These are phyloP conservation scores for Nomada goodeniana DNA, from an alignment of 2,888 invertebrate species.

Conservation along the genomic window DNA sequence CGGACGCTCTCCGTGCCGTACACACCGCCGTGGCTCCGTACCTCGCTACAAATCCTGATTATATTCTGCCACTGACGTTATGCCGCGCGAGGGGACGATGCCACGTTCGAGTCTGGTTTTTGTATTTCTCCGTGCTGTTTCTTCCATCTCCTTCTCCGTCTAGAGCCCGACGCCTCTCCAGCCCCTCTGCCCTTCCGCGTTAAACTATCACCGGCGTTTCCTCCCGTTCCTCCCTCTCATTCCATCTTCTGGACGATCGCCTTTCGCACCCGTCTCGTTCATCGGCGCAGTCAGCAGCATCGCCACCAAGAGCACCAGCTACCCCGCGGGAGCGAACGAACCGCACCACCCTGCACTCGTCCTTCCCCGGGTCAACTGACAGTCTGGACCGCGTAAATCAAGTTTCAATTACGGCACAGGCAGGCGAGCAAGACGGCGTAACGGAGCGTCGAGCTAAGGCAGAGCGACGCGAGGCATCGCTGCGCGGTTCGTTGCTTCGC, in stretches of 20 bases:
- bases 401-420: conserved; percentile 84
- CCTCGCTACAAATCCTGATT: conserved; percentile 85
- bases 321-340: conserved; percentile 63
- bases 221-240: conserved; percentile 17
- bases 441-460: conserved; percentile 43
- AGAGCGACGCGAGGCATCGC: conserved; percentile 4
- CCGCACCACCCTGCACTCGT: conserved; percentile 73
- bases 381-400: conserved; percentile 85
- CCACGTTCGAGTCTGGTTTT: conserved; percentile 83
- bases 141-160: conserved; percentile 40
- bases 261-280: conserved; percentile 23
- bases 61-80: conserved; percentile 85
- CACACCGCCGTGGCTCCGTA: conserved; percentile 63
- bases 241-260: conserved; percentile 11
- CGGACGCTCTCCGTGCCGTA: conserved; percentile 55
- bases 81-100: conserved; percentile 80
- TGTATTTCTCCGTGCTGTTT: conserved; percentile 77
- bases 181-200: conserved; percentile 52
- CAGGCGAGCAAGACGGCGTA: conserved; percentile 54
- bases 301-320: conserved; percentile 45
- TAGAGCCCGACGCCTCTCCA: conserved; percentile 13
- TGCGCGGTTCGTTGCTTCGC: neutral
- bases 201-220: conserved; percentile 59
- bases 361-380: conserved; percentile 82
- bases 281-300: conserved; percentile 28